phyloP scores from a whole-genome alignment of 2,113 vertebrate genomes.

The Notothenia coriiceps region DNA sequence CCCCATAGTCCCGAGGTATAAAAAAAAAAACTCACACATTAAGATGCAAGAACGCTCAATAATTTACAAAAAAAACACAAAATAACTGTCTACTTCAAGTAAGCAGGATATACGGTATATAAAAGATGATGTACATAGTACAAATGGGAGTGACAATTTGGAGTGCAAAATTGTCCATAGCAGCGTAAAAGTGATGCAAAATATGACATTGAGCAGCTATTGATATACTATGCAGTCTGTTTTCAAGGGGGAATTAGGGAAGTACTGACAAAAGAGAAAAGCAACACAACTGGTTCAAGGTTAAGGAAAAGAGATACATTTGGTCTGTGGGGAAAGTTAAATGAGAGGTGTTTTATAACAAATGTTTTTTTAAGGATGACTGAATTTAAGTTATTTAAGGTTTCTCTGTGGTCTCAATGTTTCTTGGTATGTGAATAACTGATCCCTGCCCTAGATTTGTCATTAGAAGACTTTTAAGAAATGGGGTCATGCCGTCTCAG shows the following conservation, averaged over 20 bases:
- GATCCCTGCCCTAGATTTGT: slow-evolving; percentile 2
- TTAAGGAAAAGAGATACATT: background rate
- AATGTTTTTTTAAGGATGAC: background rate
- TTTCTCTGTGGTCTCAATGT: background rate
- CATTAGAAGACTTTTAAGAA: background rate
- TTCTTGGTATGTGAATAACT: background rate
- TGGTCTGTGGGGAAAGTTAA: background rate
- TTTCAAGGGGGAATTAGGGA: background rate
- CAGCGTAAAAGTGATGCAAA: too few relatives aligned
- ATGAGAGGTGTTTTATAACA: background rate
- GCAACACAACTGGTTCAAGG: background rate
- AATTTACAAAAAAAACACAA: too few relatives aligned
- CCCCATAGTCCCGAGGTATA: too few relatives aligned
- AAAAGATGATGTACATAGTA: too few relatives aligned
- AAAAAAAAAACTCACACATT: too few relatives aligned
- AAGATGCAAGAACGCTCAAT: too few relatives aligned
- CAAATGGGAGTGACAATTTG: too few relatives aligned
- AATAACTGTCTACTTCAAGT: too few relatives aligned
- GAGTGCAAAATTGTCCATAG: too few relatives aligned
- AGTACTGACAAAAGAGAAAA: background rate
- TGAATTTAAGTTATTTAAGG: background rate
- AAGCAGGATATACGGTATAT: too few relatives aligned
- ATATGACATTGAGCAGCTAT: background rate
- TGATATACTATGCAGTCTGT: background rate
- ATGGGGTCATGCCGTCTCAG: background rate